phyloP scores from a whole-genome alignment of 1,140 invertebrate genomes.

The Maconellicoccus hirsutus region DNA sequence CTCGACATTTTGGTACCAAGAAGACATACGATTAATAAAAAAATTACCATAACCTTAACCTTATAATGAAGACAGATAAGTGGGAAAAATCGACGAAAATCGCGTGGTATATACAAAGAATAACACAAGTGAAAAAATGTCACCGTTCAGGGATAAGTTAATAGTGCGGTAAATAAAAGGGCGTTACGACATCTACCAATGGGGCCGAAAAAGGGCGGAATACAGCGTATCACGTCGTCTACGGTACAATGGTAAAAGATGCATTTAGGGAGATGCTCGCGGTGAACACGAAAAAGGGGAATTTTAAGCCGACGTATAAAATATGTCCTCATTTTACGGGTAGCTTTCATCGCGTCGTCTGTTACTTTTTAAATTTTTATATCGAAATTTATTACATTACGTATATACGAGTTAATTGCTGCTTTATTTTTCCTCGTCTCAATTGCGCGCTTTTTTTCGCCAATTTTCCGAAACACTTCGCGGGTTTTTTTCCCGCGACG shows the following conservation, averaged over 20 bases:
- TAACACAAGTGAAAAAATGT: not conserved
- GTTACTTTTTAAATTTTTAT: slow-evolving; percentile 13
- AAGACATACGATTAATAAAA: too few relatives aligned
- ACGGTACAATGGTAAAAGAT: not conserved
- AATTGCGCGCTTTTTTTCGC: too few relatives aligned
- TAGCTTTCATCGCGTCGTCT: slow-evolving; percentile 3
- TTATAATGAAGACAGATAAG: too few relatives aligned
- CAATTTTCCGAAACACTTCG: too few relatives aligned
- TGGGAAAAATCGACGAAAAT: too few relatives aligned
- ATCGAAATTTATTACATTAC: slow-evolving; percentile 13
- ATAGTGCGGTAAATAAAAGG: slow-evolving; percentile 11
- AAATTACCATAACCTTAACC: too few relatives aligned
- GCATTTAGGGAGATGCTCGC: not conserved
- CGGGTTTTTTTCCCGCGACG: too few relatives aligned
- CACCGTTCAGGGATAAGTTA: not conserved
- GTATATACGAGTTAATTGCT: slow-evolving; percentile 11
- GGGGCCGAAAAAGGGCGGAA: slow-evolving; percentile 3
- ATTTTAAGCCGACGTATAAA: slow-evolving; percentile 15
- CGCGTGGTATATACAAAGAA: too few relatives aligned
- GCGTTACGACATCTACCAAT: slow-evolving; percentile 16
- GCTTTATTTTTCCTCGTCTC: too few relatives aligned
- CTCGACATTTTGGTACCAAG: too few relatives aligned
- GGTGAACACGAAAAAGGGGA: not conserved
- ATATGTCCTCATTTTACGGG: slow-evolving; percentile 20
- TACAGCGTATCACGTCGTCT: not conserved